Percentiles rank a stretch among this genome's conserved stretches.
These are phyloP conservation scores for Lordiphosa stackelbergi DNA, from an alignment of 1,140 invertebrate species.

Conservation along the genomic window DNA sequence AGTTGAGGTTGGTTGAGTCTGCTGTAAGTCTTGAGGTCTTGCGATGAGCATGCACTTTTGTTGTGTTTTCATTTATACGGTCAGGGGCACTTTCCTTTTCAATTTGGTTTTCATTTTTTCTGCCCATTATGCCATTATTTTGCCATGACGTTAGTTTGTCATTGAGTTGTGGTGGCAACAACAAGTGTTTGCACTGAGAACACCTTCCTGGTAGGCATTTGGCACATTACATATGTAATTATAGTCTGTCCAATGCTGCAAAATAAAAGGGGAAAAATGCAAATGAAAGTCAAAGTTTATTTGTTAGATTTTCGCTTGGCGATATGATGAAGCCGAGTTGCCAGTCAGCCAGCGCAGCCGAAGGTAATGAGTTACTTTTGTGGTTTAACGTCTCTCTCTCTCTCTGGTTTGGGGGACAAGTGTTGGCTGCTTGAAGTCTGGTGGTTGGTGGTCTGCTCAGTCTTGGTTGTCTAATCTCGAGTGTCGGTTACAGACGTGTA, in stretches of 20 bases:
- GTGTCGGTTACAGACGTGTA: too few relatives aligned
- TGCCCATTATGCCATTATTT: conserved; percentile 62
- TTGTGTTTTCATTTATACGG: conserved; percentile 44
- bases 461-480: too few relatives aligned
- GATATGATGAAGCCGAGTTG: conserved; percentile 19
- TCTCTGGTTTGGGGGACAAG: neutral
- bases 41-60: conserved; percentile 62
- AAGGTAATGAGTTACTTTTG: conserved; percentile 20
- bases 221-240: conserved; percentile 57
- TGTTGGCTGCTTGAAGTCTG: neutral
- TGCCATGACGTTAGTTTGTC: conserved; percentile 46
- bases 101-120: conserved; percentile 46
- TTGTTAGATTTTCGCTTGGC: conserved; percentile 66
- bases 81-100: conserved; percentile 74
- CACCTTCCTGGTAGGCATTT: conserved; percentile 14
- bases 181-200: conserved; percentile 51
- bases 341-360: conserved; percentile 14
- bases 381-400: conserved; percentile 18
- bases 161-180: conserved; percentile 40
- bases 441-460: conserved; percentile 1
- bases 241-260: conserved; percentile 38
- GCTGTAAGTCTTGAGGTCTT: conserved; percentile 9
- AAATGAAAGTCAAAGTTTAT: conserved; percentile 74
- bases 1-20: conserved; percentile 4
- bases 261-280: conserved; percentile 32